Evolutionary conservation across 2,888 invertebrate species (phyloP).

Genomic region (Lochmaea crataegi): DNA sequence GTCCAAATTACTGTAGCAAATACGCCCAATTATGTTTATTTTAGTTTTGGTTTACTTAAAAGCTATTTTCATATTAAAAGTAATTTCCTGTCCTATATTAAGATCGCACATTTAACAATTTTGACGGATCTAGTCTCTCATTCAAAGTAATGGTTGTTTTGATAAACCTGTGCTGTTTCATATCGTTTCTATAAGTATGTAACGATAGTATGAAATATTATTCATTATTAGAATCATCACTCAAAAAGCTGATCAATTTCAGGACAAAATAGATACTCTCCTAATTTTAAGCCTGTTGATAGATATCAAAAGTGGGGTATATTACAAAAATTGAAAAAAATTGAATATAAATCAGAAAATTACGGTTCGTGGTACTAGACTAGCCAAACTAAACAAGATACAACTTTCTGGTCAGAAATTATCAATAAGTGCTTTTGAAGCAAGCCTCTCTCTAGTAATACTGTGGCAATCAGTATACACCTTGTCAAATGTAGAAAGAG

Average conservation of each 20-base stretch:
- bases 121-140: constrained; percentile 11
- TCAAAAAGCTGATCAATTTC: background rate
- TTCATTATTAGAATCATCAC: background rate
- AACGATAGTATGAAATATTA: background rate
- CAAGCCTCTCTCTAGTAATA: too few species aligned
- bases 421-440: too few species aligned
- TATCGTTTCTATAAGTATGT: constrained; percentile 1
- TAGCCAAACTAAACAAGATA: too few species aligned
- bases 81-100: constrained; percentile 30
- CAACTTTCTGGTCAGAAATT: too few species aligned
- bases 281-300: background rate
- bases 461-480: too few species aligned
- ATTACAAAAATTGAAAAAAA: too few species aligned
- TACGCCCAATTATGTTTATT: constrained; percentile 18
- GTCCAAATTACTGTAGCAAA: constrained; percentile 7
- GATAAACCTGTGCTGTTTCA: constrained; percentile 1
- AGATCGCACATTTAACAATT: constrained; percentile 18
- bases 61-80: constrained; percentile 20
- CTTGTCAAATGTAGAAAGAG: too few species aligned
- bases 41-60: constrained; percentile 18
- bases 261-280: background rate
- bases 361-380: too few species aligned
- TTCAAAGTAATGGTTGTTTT: constrained; percentile 16
- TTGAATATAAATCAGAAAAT: too few species aligned
- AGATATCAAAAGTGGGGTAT: background rate